Percentiles rank a stretch among this genome's conserved stretches.
Conservation (phyloP, 2,113 vertebrate species). For the Oryzias javanicus region DNA sequence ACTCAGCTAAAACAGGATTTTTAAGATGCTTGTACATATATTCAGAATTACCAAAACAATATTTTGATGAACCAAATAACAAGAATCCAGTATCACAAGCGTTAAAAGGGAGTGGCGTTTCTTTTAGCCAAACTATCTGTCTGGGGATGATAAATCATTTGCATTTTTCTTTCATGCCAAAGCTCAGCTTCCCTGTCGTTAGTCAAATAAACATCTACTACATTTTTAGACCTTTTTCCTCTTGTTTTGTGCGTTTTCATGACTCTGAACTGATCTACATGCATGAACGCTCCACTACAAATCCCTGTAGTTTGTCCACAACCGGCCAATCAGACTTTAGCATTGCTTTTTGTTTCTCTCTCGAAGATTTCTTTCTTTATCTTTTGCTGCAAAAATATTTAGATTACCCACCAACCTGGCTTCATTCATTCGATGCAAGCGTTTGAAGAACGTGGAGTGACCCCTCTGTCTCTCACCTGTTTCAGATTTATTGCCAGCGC, state of each 20-base stretch:
- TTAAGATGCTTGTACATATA: too few relatives aligned
- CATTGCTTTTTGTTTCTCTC: too few relatives aligned
- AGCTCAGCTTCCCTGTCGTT: neutral
- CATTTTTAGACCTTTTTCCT: neutral
- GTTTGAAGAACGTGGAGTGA: neutral
- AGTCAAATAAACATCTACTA: neutral
- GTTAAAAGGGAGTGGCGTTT: neutral
- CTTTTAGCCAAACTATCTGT: neutral
- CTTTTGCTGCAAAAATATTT: too few relatives aligned
- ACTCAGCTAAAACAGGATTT: too few relatives aligned
- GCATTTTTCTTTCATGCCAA: neutral
- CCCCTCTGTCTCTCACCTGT: neutral
- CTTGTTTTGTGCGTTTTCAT: conserved; percentile 6
- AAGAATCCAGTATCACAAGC: neutral
- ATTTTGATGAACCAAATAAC: neutral
- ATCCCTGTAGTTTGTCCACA: too few relatives aligned
- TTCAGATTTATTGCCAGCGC: conserved; percentile 89
- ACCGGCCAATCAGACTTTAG: too few relatives aligned
- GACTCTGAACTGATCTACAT: conserved; percentile 20
- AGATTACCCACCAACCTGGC: too few relatives aligned
- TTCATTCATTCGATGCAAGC: too few relatives aligned
- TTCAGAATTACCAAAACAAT: neutral
- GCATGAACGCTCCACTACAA: neutral
- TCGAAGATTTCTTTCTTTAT: too few relatives aligned
- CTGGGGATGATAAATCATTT: neutral